A percentile compares a stretch with the other conserved stretches of the same genome.
Evolutionary conservation across 1,140 invertebrate species (phyloP).

Genomic region (Maniola jurtina): DNA sequence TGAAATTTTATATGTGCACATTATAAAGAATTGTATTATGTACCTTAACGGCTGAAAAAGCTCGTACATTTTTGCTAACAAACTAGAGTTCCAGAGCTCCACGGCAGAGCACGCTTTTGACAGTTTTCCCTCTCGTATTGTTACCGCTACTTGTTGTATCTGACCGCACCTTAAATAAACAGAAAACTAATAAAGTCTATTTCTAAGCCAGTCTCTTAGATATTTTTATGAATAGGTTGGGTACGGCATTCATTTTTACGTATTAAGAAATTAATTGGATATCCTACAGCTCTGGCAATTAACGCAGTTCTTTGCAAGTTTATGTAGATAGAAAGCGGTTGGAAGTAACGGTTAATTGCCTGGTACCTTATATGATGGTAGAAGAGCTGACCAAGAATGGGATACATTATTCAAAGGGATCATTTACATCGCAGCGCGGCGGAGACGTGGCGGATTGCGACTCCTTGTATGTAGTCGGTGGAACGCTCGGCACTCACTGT

Average conservation of each 20-base stretch:
- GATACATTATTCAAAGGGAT: slow-evolving; percentile 76
- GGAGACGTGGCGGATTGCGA: slow-evolving; percentile 62
- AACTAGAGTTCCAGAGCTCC: too few relatives aligned
- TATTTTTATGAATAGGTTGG: too few relatives aligned
- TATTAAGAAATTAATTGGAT: slow-evolving; percentile 24
- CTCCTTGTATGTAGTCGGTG: slow-evolving; percentile 63
- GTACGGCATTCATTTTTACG: neutral
- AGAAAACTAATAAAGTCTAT: too few relatives aligned
- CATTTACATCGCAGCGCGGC: slow-evolving; percentile 70
- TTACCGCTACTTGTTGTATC: too few relatives aligned
- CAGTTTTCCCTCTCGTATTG: too few relatives aligned
- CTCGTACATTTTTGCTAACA: too few relatives aligned
- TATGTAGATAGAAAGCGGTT: slow-evolving; percentile 65
- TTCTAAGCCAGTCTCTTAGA: too few relatives aligned
- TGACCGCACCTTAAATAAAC: too few relatives aligned
- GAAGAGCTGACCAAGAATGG: slow-evolving; percentile 68
- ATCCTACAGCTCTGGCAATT: slow-evolving; percentile 47
- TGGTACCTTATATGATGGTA: slow-evolving; percentile 68
- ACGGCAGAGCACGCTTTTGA: too few relatives aligned
- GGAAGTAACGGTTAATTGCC: slow-evolving; percentile 69
- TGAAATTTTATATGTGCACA: too few relatives aligned
- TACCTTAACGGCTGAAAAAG: too few relatives aligned
- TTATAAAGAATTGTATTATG: too few relatives aligned
- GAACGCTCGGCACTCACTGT: slow-evolving; percentile 62
- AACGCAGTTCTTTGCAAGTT: slow-evolving; percentile 53